phyloP scores from a whole-genome alignment of 2,797 vertebrate genomes.

The Alauda arvensis region DNA sequence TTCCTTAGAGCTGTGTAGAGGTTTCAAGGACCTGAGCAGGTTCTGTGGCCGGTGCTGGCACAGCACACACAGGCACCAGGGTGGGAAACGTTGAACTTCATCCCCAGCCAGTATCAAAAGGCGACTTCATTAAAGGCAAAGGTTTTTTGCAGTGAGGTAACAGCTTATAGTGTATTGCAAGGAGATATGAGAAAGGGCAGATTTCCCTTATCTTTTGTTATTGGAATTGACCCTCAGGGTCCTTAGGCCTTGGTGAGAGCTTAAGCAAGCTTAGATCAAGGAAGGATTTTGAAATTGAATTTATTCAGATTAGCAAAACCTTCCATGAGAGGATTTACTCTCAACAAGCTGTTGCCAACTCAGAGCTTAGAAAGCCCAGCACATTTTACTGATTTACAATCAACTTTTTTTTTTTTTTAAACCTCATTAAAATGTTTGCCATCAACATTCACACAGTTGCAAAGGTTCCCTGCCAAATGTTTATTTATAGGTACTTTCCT shows the following conservation, averaged over 20 bases:
- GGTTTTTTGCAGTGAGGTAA: slow-evolving; percentile 70
- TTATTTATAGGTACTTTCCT: slow-evolving; percentile 17
- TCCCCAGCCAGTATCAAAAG: slow-evolving; percentile 62
- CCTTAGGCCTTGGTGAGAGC: slow-evolving; percentile 76
- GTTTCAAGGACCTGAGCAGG: not conserved
- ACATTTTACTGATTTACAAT: slow-evolving; percentile 58
- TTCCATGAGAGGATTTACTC: slow-evolving; percentile 78
- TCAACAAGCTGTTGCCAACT: slow-evolving; percentile 85
- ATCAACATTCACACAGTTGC: slow-evolving; percentile 14
- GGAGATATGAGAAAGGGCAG: slow-evolving; percentile 73
- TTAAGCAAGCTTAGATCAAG: slow-evolving; percentile 88
- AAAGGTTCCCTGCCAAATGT: slow-evolving; percentile 11
- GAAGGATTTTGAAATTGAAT: slow-evolving; percentile 89
- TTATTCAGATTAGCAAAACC: slow-evolving; percentile 86
- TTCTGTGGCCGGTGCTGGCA: not conserved
- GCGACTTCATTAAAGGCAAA: slow-evolving; percentile 72
- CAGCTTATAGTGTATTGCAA: slow-evolving; percentile 65
- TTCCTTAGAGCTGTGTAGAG: not conserved
- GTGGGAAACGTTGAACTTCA: slow-evolving; percentile 62
- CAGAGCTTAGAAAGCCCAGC: slow-evolving; percentile 58
- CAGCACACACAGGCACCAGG: not conserved
- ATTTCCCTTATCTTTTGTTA: slow-evolving; percentile 78
- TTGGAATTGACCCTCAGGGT: slow-evolving; percentile 80
- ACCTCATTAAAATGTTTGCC: slow-evolving; percentile 51
- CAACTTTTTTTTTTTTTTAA: not conserved